Evolutionary conservation across 2,113 vertebrate genomes (phyloP).

Genomic region (Castor canadensis): DNA sequence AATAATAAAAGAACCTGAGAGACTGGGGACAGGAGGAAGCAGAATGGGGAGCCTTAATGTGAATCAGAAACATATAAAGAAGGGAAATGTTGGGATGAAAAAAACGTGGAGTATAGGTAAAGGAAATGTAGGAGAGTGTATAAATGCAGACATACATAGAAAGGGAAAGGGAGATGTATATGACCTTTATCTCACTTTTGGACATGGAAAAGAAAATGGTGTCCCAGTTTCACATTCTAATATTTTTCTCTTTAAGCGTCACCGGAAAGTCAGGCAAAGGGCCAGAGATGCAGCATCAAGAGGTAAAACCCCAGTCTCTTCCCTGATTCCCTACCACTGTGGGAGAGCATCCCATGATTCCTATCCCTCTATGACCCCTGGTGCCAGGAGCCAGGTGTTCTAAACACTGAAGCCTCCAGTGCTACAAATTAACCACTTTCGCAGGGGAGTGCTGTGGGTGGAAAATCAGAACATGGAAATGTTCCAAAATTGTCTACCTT

Average conservation of each 20-base stretch:
- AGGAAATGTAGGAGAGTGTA: not conserved
- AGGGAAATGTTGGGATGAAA: not conserved
- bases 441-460: not conserved
- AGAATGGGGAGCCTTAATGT: not conserved
- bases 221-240: not conserved
- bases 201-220: not conserved
- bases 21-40: not conserved
- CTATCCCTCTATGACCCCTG: not conserved
- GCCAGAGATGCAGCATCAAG: conserved; percentile 6
- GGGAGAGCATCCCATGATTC: not conserved
- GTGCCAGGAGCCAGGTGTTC: not conserved
- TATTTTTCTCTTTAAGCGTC: conserved; percentile 68
- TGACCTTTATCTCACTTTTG: not conserved
- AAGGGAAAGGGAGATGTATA: not conserved
- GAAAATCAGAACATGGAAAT: not conserved
- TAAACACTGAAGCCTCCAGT: not conserved
- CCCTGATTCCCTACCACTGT: not conserved
- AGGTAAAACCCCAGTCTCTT: conserved; percentile 49
- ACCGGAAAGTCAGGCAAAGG: conserved; percentile 46
- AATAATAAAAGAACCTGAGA: too few relatives aligned
- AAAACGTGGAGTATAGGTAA: not conserved
- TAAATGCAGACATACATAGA: not conserved
- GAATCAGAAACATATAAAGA: not conserved
- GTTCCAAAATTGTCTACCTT: not conserved
- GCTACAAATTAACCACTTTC: not conserved